Percentiles rank a stretch among this genome's conserved stretches.
Conservation (phyloP, 2,888 invertebrate genomes). For the Galerucella calmariensis region DNA sequence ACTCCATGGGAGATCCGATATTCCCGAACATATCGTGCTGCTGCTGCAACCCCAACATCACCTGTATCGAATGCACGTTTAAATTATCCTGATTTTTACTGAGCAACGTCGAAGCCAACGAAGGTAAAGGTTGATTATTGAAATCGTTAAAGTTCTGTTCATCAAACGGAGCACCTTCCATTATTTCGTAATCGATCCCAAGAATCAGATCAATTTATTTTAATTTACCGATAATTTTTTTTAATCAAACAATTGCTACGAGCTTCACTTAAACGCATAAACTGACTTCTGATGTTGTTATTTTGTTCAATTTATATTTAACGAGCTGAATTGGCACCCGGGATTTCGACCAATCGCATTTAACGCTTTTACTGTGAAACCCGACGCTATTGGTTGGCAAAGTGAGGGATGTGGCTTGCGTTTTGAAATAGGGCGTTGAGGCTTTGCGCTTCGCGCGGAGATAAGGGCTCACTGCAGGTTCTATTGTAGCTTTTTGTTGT, state of each 20-base stretch:
- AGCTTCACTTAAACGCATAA: slow-evolving; percentile 40
- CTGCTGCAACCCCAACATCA: slow-evolving; percentile 74
- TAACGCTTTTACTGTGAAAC: slow-evolving; percentile 40
- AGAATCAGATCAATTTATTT: slow-evolving; percentile 62
- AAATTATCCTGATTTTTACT: slow-evolving; percentile 64
- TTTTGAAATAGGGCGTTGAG: slow-evolving; percentile 43
- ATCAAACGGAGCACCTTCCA: slow-evolving; percentile 80
- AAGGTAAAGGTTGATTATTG: slow-evolving; percentile 68
- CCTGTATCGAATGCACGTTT: slow-evolving; percentile 74
- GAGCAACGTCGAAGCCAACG: slow-evolving; percentile 61
- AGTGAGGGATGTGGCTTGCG: slow-evolving; percentile 41
- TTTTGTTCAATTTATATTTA: slow-evolving; percentile 67
- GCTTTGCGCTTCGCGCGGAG: slow-evolving; percentile 19
- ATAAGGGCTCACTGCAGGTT: slow-evolving; percentile 44
- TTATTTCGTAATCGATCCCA: slow-evolving; percentile 58
- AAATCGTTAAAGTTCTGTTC: slow-evolving; percentile 86
- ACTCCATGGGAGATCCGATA: slow-evolving; percentile 64
- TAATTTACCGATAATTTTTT: slow-evolving; percentile 56
- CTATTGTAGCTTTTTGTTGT: slow-evolving; percentile 38
- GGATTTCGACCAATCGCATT: slow-evolving; percentile 54
- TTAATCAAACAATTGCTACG: slow-evolving; percentile 55
- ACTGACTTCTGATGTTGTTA: slow-evolving; percentile 66
- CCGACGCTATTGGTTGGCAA: slow-evolving; percentile 47
- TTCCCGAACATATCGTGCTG: slow-evolving; percentile 65
- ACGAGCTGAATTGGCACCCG: slow-evolving; percentile 62